These are phyloP conservation scores for Acanthurus tractus DNA, from an alignment of 2,797 vertebrate genomes.

Conservation along the genomic window DNA sequence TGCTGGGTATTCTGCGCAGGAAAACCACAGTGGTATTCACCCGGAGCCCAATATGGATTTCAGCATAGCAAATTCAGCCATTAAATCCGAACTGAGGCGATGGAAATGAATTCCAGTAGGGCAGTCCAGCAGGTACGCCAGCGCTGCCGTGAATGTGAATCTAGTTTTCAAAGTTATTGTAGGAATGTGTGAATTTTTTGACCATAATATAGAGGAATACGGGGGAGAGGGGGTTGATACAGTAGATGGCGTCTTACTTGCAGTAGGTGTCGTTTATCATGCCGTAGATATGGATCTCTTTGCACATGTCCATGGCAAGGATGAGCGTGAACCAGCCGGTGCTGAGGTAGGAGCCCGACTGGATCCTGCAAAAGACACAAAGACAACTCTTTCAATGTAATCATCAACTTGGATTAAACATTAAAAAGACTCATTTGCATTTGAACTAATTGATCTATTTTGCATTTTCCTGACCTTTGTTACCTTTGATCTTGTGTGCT, in stretches of 20 bases:
- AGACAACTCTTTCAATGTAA: background rate
- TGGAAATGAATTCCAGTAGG: slow-evolving; percentile 57
- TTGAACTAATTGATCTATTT: slow-evolving; percentile 10
- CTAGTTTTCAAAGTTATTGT: slow-evolving; percentile 43
- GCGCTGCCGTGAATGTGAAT: slow-evolving; percentile 48
- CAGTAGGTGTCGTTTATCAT: slow-evolving; percentile 99
- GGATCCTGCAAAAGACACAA: slow-evolving; percentile 88
- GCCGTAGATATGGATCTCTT: slow-evolving; percentile 96
- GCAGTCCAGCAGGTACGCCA: slow-evolving; percentile 20
- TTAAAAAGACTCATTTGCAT: slow-evolving; percentile 5
- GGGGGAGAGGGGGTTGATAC: background rate
- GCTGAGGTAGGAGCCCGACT: slow-evolving; percentile 98
- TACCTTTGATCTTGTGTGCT: background rate
- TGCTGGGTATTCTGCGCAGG: slow-evolving; percentile 53
- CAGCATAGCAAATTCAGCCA: slow-evolving; percentile 66
- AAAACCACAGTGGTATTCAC: slow-evolving; percentile 63
- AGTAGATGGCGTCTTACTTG: slow-evolving; percentile 90
- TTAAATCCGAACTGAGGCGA: slow-evolving; percentile 61
- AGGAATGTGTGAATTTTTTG: slow-evolving; percentile 32
- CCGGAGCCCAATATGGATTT: slow-evolving; percentile 67
- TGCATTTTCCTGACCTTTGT: no score
- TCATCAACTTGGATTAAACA: slow-evolving; percentile 19
- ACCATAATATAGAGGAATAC: background rate
- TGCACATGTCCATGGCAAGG: slow-evolving; percentile 98
- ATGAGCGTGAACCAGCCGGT: slow-evolving; percentile 99